Conservation (phyloP, 2,888 invertebrate genomes). For the Allolobophora icterica region DNA sequence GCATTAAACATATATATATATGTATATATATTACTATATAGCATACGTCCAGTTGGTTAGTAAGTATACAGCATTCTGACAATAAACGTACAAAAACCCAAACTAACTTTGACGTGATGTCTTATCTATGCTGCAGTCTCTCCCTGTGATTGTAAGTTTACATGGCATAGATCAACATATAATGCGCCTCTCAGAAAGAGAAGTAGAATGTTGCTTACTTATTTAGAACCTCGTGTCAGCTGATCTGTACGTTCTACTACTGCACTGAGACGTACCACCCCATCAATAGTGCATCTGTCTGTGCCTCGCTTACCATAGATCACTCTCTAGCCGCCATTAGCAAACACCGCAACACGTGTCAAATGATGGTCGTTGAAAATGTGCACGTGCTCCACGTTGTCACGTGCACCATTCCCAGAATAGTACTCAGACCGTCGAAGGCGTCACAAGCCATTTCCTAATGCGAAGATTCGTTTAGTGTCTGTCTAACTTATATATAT, state of each 20-base stretch:
- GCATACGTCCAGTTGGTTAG: too few relatives aligned
- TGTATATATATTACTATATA: too few relatives aligned
- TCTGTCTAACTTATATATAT: background rate
- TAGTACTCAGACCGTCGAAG: background rate
- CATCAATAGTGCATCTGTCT: slow-evolving; percentile 6
- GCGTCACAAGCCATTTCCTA: background rate
- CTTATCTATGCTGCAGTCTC: background rate
- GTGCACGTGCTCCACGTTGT: background rate
- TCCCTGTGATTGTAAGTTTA: background rate
- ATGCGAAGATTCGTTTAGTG: background rate
- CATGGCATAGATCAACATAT: background rate
- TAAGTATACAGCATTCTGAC: too few relatives aligned
- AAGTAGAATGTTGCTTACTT: background rate
- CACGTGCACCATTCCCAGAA: background rate
- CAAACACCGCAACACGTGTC: background rate
- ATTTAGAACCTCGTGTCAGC: background rate
- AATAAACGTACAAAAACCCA: accelerated
- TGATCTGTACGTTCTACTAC: background rate
- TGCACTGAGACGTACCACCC: background rate
- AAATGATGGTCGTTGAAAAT: background rate
- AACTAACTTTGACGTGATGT: background rate
- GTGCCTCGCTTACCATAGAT: background rate
- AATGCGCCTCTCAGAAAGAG: background rate
- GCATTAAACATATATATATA: too few relatives aligned
- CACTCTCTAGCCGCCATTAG: background rate